Evolutionary conservation across 2,797 vertebrate genomes (phyloP), one percentile per base, ranked within the genome.

Genomic region (Ateles fusciceps): DNA sequence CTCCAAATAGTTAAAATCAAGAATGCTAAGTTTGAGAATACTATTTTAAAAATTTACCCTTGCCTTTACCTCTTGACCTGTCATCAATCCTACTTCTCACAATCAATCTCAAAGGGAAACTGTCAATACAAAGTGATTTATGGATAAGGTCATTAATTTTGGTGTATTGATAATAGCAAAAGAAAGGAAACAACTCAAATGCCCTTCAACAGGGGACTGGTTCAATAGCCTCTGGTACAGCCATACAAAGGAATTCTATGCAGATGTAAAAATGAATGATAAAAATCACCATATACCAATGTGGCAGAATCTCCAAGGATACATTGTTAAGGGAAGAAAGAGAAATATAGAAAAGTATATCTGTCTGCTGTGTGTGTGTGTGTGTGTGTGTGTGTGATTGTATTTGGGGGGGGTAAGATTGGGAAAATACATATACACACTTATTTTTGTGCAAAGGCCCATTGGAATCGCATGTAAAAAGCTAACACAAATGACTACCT

Each of bases 71-170:
- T 91, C 36, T 91, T 76, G 46, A 68, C 12, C 64, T 72, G 30
- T 72, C 46, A 59, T 71, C n/a, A 57, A 39, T 57, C 26, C 39
- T 61, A 30, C 15, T 74, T 92, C 55, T 95, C 50, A 80, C n/a
- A 74, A 76, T 93, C 26, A 68, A 17, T 72, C 71, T 95, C 59
- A 83, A 75, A 89, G 72, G 75, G 33, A 94, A 71, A 68, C 39
- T 46, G 15, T 39, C 44, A 78, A 36, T 83, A 26, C 14, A 61
- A 88, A 89, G 42, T 76, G 59, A 74, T 46, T 93, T 93, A 61
- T 93, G 36, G 17, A 36, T 72, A 61, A 80, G 15, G 3, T 57
- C 36, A 79, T 85, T 83, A 26, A 61, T 52, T 61, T 24, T 57
- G 44, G 24, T 92, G 52, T 42, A 74, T 89, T 64, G 64, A 21